A percentile compares a stretch with the other conserved stretches of the same genome.
phyloP scores from a whole-genome alignment of 2,888 invertebrate species.

The Mayetiola destructor region DNA sequence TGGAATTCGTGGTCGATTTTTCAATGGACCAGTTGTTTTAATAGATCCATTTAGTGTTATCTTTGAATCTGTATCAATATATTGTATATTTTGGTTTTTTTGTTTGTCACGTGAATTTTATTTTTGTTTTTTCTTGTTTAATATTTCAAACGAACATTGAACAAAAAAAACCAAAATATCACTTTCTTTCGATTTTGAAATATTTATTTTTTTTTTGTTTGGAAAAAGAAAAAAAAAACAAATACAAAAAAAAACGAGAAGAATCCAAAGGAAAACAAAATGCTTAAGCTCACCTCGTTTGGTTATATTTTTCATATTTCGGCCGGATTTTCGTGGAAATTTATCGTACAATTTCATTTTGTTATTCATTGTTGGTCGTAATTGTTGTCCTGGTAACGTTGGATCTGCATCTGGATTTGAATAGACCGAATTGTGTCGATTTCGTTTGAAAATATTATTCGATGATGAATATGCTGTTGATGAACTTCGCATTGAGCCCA shows the following conservation, averaged over 20 bases:
- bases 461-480: conserved; percentile 75
- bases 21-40: conserved; percentile 36
- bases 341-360: conserved; percentile 76
- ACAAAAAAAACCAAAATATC: too few species aligned
- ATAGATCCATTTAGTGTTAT: conserved; percentile 47
- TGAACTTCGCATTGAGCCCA: conserved; percentile 73
- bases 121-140: too few species aligned
- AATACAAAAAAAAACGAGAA: too few species aligned
- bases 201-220: background rate
- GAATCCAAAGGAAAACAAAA: too few species aligned
- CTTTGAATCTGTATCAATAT: conserved; percentile 48
- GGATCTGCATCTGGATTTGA: conserved; percentile 47
- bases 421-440: conserved; percentile 62
- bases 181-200: too few species aligned
- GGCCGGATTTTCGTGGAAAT: conserved; percentile 56
- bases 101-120: too few species aligned
- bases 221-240: background rate
- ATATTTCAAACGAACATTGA: too few species aligned
- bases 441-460: conserved; percentile 55
- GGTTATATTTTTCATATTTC: conserved; percentile 38
- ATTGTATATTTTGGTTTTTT: too few species aligned
- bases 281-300: conserved; percentile 51
- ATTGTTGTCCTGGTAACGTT: conserved; percentile 29
- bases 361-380: conserved; percentile 34
- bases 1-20: conserved; percentile 73